Percentiles rank a stretch among this genome's conserved stretches.
phyloP scores from a whole-genome alignment of 2,113 vertebrate genomes.

The Laterallus jamaicensis region DNA sequence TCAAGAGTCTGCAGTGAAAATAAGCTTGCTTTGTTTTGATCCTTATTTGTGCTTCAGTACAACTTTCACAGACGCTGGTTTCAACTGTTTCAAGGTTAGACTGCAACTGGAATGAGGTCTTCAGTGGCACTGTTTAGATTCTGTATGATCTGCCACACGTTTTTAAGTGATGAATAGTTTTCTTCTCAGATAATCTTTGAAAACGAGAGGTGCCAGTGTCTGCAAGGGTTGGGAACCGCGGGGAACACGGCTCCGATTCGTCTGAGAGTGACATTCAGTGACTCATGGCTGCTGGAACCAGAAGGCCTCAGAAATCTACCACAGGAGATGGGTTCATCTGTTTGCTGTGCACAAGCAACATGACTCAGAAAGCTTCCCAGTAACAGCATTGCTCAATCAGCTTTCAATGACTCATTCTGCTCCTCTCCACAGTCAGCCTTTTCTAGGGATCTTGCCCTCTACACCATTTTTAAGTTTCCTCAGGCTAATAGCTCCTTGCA shows the following conservation, averaged over 20 bases:
- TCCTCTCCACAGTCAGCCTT: constrained; percentile 1
- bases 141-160: background rate
- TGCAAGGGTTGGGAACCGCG: background rate
- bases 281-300: constrained; percentile 36
- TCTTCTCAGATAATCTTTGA: background rate
- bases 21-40: constrained; percentile 52
- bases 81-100: constrained; percentile 14
- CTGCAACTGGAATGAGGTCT: background rate
- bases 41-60: background rate
- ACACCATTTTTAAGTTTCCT: background rate
- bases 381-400: constrained; percentile 40
- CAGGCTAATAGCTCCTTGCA: background rate
- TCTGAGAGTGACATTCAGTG: background rate
- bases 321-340: constrained; percentile 20
- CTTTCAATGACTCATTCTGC: constrained; percentile 35
- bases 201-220: background rate
- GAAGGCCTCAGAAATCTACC: background rate
- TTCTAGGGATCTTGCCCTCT: background rate
- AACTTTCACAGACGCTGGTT: background rate
- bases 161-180: background rate
- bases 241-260: background rate
- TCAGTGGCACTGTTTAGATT: background rate
- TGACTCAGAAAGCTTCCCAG: constrained; percentile 49
- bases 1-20: constrained; percentile 6
- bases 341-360: background rate